A percentile compares a stretch with the other conserved stretches of the same genome.
Evolutionary conservation across 2,797 vertebrate genomes (phyloP).

Genomic region (Pipistrellus kuhlii): DNA sequence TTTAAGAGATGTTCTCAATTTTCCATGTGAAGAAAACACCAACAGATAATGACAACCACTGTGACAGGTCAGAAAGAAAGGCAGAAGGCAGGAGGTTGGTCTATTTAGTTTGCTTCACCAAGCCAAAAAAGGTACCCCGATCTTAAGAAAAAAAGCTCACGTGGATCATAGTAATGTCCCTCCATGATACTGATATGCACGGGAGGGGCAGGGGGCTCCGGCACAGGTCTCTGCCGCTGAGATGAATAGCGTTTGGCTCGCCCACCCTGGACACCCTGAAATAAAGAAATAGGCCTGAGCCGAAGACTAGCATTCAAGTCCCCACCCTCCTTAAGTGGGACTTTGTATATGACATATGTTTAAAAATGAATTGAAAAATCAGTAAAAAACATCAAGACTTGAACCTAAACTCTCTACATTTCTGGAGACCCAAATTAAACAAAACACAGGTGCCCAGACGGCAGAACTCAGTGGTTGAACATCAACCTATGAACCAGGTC

Average conservation of each 20-base stretch:
- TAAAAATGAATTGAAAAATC: conserved; percentile 54
- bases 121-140: conserved; percentile 35
- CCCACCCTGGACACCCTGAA: conserved; percentile 90
- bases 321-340: not conserved
- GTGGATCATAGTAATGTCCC: conserved; percentile 96
- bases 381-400: conserved; percentile 20
- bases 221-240: conserved; percentile 93
- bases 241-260: conserved; percentile 97
- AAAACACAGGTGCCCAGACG: not conserved
- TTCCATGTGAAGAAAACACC: conserved; percentile 44
- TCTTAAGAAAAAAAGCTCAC: conserved; percentile 88
- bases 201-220: conserved; percentile 93
- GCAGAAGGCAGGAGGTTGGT: accelerated
- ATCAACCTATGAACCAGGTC: too few relatives aligned
- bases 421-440: conserved; percentile 45
- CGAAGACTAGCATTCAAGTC: not conserved
- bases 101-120: not conserved
- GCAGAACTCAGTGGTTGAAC: too few relatives aligned
- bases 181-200: conserved; percentile 98
- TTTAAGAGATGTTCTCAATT: conserved; percentile 53
- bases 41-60: conserved; percentile 45
- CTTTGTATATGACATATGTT: not conserved
- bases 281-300: not conserved
- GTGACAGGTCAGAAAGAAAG: not conserved
- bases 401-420: conserved; percentile 12